Conservation (phyloP, 2,113 vertebrate genomes). For the Anhinga rufa region DNA sequence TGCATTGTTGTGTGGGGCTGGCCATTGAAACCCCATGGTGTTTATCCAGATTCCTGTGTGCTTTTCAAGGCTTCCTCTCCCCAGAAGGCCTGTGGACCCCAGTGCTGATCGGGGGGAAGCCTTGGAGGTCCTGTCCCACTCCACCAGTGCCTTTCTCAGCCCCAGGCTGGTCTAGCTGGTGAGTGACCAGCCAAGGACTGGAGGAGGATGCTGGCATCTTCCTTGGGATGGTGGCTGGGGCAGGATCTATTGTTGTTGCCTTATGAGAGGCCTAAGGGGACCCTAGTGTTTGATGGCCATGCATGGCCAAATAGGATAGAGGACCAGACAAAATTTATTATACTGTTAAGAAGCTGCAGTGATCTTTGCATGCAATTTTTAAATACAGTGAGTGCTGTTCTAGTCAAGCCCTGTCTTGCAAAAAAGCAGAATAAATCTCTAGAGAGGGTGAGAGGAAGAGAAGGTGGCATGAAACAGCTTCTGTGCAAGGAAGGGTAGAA, state of each 20-base stretch:
- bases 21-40: rapidly evolving
- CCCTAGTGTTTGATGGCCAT: neutral
- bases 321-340: neutral
- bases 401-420: neutral
- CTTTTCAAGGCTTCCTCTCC: neutral
- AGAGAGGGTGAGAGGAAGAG: neutral
- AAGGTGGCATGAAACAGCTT: neutral
- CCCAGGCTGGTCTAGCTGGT: neutral
- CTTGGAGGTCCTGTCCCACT: neutral
- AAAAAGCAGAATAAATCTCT: neutral
- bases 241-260: neutral
- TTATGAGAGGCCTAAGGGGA: neutral
- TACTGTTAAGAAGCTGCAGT: neutral
- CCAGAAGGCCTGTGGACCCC: neutral
- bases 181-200: neutral
- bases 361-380: neutral
- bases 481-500: neutral
- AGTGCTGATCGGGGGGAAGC: neutral
- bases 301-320: neutral
- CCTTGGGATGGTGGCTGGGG: neutral
- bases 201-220: neutral
- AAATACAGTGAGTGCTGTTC: neutral
- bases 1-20: neutral
- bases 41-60: neutral
- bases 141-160: neutral